These are phyloP conservation scores for Perdita meconis DNA, from an alignment of 2,888 invertebrate genomes.

Conservation along the genomic window DNA sequence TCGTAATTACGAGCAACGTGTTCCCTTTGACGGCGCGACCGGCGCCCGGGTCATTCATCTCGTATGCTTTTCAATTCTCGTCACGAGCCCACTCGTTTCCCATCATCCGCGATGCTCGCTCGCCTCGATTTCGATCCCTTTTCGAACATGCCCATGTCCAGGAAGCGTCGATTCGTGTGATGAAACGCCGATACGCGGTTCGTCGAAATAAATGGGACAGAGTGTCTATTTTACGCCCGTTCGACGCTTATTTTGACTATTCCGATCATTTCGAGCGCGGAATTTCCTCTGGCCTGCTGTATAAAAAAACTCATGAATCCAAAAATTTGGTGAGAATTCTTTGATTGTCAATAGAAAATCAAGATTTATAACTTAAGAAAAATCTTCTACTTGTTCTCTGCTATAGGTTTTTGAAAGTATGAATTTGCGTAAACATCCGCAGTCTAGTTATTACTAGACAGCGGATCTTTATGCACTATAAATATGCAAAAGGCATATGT, in stretches of 20 bases:
- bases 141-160: slow-evolving; percentile 1
- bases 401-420: too few relatives aligned
- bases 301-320: too few relatives aligned
- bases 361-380: too few relatives aligned
- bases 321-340: too few relatives aligned
- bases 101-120: slow-evolving; percentile 3
- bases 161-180: slow-evolving; percentile 20
- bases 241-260: background rate
- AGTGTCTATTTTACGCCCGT: background rate
- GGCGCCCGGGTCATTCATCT: slow-evolving; percentile 51
- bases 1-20: slow-evolving; percentile 60
- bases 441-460: too few relatives aligned
- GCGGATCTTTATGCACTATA: too few relatives aligned
- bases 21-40: slow-evolving; percentile 51
- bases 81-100: slow-evolving; percentile 57
- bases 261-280: background rate
- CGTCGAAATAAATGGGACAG: background rate
- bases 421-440: too few relatives aligned
- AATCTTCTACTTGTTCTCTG: too few relatives aligned
- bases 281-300: too few relatives aligned
- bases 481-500: too few relatives aligned
- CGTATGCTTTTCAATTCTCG: slow-evolving; percentile 55
- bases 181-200: background rate
- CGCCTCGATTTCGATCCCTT: slow-evolving; percentile 10
- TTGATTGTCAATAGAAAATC: too few relatives aligned